Evolutionary conservation across 2,113 vertebrate genomes (phyloP).

Genomic region (Dromiciops gliroides): DNA sequence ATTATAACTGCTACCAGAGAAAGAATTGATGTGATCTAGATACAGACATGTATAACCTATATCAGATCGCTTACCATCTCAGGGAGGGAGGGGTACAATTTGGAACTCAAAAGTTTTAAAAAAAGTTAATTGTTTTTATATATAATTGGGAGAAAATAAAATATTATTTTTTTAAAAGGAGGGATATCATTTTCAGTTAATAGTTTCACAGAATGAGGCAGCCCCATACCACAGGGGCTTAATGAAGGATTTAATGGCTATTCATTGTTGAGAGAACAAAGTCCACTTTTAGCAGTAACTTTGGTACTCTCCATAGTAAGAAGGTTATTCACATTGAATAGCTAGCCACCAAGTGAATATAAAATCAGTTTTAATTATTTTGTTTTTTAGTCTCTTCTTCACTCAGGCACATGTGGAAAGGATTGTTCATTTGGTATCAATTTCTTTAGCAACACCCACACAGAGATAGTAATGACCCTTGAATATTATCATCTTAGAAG

Average conservation of each 20-base stretch:
- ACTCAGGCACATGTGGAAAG: not conserved
- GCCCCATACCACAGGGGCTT: not conserved
- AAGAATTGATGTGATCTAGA: not conserved
- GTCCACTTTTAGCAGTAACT: not conserved
- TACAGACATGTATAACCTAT: not conserved
- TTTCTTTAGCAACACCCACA: not conserved
- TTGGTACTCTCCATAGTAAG: not conserved
- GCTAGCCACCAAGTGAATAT: slow-evolving; percentile 3
- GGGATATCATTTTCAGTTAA: not conserved
- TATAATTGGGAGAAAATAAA: not conserved
- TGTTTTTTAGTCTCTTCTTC: not conserved
- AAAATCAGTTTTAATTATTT: slow-evolving; percentile 42
- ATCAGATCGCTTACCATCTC: not conserved
- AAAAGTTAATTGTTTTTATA: not conserved
- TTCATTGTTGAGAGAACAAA: slow-evolving; percentile 12
- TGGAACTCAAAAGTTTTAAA: not conserved
- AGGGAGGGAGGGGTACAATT: not conserved
- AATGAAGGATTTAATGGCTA: not conserved
- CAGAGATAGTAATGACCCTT: not conserved
- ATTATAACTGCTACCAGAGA: not conserved
- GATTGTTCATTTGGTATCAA: not conserved
- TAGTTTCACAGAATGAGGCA: slow-evolving; percentile 8
- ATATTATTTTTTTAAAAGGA: slow-evolving; percentile 20
- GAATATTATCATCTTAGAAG: not conserved
- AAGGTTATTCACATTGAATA: not conserved